Evolutionary conservation across 1,140 invertebrate genomes (phyloP).

Genomic region (Calycopis cecrops): DNA sequence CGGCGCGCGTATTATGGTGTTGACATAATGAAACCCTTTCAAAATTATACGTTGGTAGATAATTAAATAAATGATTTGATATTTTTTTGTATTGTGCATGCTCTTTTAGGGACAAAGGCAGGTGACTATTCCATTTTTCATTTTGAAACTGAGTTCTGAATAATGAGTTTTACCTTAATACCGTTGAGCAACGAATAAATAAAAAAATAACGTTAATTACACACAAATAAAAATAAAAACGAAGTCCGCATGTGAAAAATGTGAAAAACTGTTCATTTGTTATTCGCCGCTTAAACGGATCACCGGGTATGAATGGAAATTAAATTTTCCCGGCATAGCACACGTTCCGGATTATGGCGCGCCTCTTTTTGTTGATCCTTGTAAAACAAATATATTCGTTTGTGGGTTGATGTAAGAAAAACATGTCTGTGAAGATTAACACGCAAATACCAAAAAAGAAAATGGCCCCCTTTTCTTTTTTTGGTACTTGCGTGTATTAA

Average conservation of each 20-base stretch:
- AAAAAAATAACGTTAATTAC: not conserved
- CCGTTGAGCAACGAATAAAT: too few species aligned
- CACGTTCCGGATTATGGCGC: conserved; percentile 28
- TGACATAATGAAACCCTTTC: conserved; percentile 1
- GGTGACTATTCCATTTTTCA: too few species aligned
- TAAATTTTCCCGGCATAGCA: conserved; percentile 31
- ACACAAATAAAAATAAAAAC: conserved; percentile 6
- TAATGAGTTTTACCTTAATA: too few species aligned
- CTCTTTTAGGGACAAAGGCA: not conserved
- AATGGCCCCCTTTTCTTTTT: too few species aligned
- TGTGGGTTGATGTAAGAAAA: too few species aligned
- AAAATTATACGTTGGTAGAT: conserved; percentile 5
- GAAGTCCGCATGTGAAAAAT: not conserved
- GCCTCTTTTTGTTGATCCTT: conserved; percentile 26
- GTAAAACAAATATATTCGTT: conserved; percentile 22
- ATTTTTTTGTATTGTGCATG: not conserved
- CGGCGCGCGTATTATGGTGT: not conserved
- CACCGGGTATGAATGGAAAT: conserved; percentile 33
- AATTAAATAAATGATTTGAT: not conserved
- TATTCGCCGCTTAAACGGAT: conserved; percentile 33
- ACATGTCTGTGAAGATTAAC: too few species aligned
- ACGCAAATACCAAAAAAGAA: too few species aligned
- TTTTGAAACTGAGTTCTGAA: too few species aligned
- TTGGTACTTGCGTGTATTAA: too few species aligned
- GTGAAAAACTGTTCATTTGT: conserved; percentile 22